Base-by-base conservation (phyloP, 2,888 invertebrate species). In the Ennomos fuscantarius region DNA sequence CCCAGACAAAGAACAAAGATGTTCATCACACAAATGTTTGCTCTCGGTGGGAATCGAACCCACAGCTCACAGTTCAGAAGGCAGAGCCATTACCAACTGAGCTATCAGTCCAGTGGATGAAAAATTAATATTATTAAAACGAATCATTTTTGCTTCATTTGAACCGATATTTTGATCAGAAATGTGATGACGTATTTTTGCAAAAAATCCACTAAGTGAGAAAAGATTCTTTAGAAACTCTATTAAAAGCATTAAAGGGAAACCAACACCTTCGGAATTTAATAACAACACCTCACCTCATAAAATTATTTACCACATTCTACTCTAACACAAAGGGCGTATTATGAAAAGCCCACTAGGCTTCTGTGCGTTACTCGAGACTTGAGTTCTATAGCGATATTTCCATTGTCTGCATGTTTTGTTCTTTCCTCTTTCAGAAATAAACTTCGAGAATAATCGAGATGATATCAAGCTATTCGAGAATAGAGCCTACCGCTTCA, bases 391-490 rank as follows among this genome's bases (percentile, higher is more conserved):
- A 46, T 46, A 15, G 32, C 12, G 44, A 62, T 69, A 66, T 70
- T 66, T 66, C 72, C 48, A 73, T 78, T 76, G 77, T 79, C 63
- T 64, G 53, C 11, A 41, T 48, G 63, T 66, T 72, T 75, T 73
- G 74, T 75, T 75, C 66, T 60, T 65, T 63, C 39, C 44, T 49
- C 66, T 54, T 47, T 76, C 75, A 77, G 76, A 79, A 76, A 75
- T 75, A 74, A 59, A 66, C 70, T 73, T 70, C 72, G 53, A 69
- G 74, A 80, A 79, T 44, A 13, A 73, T 70, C 72, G 54, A 70
- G 75, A 80, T 80, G 44, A 13, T 56, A 46, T 51, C 51, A 51
- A 50, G 36, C 32, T 46, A 42, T 32, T 47, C 13, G 37, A 47
- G 56, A 47, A 56, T 57, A 51, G 50, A 2, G 8, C 1, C 10